Evolutionary conservation across 2,113 vertebrate species (phyloP).

Genomic region (Glaucomys volans): DNA sequence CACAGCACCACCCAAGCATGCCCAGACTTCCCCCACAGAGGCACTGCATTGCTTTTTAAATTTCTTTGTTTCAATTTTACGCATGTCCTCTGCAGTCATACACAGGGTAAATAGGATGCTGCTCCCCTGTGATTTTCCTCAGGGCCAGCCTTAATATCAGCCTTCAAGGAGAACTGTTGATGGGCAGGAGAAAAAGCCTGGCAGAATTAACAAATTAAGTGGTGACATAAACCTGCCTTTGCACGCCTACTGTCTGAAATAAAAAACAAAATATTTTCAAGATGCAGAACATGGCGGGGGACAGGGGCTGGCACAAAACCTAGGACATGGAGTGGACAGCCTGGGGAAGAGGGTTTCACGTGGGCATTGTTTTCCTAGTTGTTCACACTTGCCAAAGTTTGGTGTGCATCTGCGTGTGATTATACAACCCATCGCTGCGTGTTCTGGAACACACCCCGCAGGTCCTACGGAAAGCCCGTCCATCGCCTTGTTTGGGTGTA

Average conservation of each 20-base stretch:
- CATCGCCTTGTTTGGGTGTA: neutral
- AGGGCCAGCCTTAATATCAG: slow-evolving; percentile 47
- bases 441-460: neutral
- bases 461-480: neutral
- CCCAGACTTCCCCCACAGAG: neutral
- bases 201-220: slow-evolving; percentile 66
- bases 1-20: neutral
- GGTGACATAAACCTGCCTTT: slow-evolving; percentile 78
- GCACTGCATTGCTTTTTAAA: neutral
- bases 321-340: neutral
- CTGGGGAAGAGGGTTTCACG: neutral
- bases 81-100: neutral
- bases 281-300: neutral
- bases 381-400: slow-evolving; percentile 10
- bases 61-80: neutral
- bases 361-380: neutral
- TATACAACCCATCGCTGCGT: neutral
- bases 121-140: neutral
- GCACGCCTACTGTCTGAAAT: slow-evolving; percentile 61
- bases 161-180: neutral
- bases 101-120: neutral
- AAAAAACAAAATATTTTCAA: slow-evolving; percentile 72
- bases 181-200: slow-evolving; percentile 16
- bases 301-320: neutral
- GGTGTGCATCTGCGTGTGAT: neutral